Evolutionary conservation across 2,888 invertebrate genomes (phyloP), one percentile per base, ranked within the genome.

Genomic region (Dynastes maya): DNA sequence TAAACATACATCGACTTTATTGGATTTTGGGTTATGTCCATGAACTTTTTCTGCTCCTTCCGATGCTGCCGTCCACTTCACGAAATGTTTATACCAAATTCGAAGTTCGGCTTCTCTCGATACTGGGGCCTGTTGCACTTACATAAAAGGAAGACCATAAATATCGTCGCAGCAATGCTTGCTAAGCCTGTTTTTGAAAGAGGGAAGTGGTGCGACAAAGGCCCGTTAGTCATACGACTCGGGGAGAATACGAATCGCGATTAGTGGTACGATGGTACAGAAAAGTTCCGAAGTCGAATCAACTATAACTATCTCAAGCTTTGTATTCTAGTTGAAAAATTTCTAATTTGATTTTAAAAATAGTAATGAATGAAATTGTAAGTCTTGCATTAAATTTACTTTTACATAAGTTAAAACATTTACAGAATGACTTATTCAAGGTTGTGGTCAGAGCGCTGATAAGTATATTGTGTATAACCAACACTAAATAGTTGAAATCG

Each of bases 71-170:
- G 61, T 16, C 45, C 72, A 27, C 45, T 74, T 63, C 45, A 61
- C 72, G 61, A 74, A 61, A 16, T 49, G 49, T 37, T 13, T 51
- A 68, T 51, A 29, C 51, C 27, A 51, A 68, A 68, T 49, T 27
- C 72, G 72, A 72, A 74, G 8, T 74, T 45, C 58, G 32, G 27
- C 45, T 61, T 74, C 61, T 72, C 61, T 74, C 45, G 40, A 74
- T 45, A 49, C 27, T 40, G 40, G 27, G 55, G 16, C 55, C 22
- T 45, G 45, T 9, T 13, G 22, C 45, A 13, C 45, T 61, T 55
- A 55, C 55, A 55, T 74, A 74, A 74, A 74, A 74, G 72, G 72
- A 74, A 74, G n/a, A 61, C 72, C 40, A 61, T 74, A 74, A 74
- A 74, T 74, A 74, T 74, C 72, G 61, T 22, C 61, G 40, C 8